Percentiles rank a stretch among this genome's conserved stretches.
Evolutionary conservation across 2,888 invertebrate species (phyloP).

Genomic region (Leucania comma): DNA sequence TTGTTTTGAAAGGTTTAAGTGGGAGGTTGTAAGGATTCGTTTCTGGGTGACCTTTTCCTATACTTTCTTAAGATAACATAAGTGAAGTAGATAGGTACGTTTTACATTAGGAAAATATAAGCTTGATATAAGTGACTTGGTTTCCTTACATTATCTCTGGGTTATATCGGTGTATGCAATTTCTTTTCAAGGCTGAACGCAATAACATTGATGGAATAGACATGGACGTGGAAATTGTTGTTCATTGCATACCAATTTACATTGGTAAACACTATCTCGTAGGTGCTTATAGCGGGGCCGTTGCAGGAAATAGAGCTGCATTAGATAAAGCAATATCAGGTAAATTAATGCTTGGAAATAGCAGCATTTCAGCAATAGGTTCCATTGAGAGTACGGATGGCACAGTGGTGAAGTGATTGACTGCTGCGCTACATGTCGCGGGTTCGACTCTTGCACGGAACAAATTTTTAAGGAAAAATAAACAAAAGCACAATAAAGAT

Average conservation of each 20-base stretch:
- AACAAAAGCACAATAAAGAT: too few species aligned
- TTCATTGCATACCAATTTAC: constrained; percentile 6
- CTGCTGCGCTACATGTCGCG: too few species aligned
- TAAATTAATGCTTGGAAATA: background rate
- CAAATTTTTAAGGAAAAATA: too few species aligned
- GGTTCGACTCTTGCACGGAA: too few species aligned
- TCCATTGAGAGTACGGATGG: background rate
- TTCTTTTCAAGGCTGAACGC: constrained; percentile 12
- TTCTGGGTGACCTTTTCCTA: background rate
- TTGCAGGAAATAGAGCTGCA: background rate
- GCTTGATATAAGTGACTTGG: background rate
- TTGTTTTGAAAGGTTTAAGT: constrained; percentile 9
- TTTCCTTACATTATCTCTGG: background rate
- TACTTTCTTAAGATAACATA: constrained; percentile 5
- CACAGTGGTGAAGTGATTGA: too few species aligned
- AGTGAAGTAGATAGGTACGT: background rate
- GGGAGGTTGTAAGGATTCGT: background rate
- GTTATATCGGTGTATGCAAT: constrained; percentile 15
- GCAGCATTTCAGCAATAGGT: background rate
- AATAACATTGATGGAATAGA: constrained; percentile 5
- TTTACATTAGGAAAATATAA: background rate
- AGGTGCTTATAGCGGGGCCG: background rate
- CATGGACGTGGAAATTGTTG: background rate
- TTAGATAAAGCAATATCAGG: background rate
- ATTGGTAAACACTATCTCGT: background rate